phyloP scores from a whole-genome alignment of 2,113 vertebrate genomes.

The Heteronetta atricapilla region DNA sequence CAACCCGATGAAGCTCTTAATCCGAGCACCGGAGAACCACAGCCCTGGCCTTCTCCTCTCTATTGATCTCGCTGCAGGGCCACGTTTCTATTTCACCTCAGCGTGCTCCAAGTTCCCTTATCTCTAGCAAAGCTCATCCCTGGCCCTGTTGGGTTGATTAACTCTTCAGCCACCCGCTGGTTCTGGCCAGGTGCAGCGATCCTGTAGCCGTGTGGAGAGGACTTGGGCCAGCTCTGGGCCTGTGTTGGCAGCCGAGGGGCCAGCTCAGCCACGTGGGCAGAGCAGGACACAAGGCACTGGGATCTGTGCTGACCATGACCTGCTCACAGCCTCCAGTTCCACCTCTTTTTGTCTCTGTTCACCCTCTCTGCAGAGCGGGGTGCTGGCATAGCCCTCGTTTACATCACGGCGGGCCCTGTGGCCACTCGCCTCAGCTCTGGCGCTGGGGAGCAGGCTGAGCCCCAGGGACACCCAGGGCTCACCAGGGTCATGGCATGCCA shows the following conservation, averaged over 20 bases:
- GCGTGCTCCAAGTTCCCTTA: not conserved
- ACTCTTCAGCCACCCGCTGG: not conserved
- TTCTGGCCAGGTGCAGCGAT: not conserved
- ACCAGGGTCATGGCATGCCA: rapidly evolving
- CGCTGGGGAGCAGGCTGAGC: not conserved
- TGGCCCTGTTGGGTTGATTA: not conserved
- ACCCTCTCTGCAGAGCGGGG: rapidly evolving
- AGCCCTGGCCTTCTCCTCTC: slow-evolving; percentile 23
- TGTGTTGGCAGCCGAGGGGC: rapidly evolving
- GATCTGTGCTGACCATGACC: not conserved
- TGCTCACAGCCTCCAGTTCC: not conserved
- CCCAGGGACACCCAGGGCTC: not conserved
- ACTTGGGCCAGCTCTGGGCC: not conserved
- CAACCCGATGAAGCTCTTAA: slow-evolving; percentile 42
- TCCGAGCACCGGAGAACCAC: slow-evolving; percentile 27
- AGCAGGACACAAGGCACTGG: not conserved
- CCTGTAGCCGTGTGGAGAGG: not conserved
- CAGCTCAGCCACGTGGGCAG: not conserved
- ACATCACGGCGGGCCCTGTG: rapidly evolving
- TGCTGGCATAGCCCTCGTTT: not conserved
- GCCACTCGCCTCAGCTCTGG: not conserved
- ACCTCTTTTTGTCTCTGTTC: not conserved
- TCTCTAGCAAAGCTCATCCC: not conserved
- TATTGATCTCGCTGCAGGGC: not conserved
- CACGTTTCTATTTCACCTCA: not conserved